phyloP scores from a whole-genome alignment of 1,140 invertebrate species.

The Glossosoma conforme region DNA sequence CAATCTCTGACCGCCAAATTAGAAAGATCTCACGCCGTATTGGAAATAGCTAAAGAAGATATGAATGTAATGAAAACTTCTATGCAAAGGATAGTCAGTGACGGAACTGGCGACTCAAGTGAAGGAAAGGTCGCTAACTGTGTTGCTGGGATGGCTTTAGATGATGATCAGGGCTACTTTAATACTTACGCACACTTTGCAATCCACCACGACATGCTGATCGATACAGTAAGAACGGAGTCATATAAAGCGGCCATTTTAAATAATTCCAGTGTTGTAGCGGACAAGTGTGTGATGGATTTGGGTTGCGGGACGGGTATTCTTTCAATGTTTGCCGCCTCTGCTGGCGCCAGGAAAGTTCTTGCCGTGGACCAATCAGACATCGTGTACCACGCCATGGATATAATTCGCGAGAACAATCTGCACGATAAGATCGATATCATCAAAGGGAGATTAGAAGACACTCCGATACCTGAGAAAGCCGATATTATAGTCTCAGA shows the following conservation, averaged over 20 bases:
- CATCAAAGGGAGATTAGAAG: slow-evolving; percentile 82
- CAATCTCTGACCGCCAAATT: slow-evolving; percentile 51
- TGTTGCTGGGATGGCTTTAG: slow-evolving; percentile 49
- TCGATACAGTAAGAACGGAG: slow-evolving; percentile 86
- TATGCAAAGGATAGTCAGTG: slow-evolving; percentile 58
- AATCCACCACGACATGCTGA: slow-evolving; percentile 95
- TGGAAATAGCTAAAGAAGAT: slow-evolving; percentile 57
- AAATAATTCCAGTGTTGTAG: slow-evolving; percentile 66
- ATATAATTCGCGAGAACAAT: slow-evolving; percentile 72
- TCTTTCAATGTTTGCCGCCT: slow-evolving; percentile 91
- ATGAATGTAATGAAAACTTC: slow-evolving; percentile 59
- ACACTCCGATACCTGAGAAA: slow-evolving; percentile 76
- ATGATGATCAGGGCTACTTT: slow-evolving; percentile 79
- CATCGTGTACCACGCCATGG: slow-evolving; percentile 75
- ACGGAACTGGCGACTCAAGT: slow-evolving; percentile 28
- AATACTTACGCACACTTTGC: slow-evolving; percentile 95
- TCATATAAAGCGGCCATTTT: slow-evolving; percentile 92
- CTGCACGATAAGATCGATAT: slow-evolving; percentile 57
- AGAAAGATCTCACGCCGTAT: slow-evolving; percentile 50
- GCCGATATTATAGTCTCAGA: slow-evolving; percentile 97
- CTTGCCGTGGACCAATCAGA: slow-evolving; percentile 91
- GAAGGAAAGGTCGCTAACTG: slow-evolving; percentile 38
- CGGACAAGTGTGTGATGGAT: slow-evolving; percentile 83
- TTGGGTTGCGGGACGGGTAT: slow-evolving; percentile 93
- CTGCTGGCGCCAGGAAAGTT: slow-evolving; percentile 86